Conservation (phyloP, 1,140 invertebrate species). For the Chironomus striatipennis region DNA sequence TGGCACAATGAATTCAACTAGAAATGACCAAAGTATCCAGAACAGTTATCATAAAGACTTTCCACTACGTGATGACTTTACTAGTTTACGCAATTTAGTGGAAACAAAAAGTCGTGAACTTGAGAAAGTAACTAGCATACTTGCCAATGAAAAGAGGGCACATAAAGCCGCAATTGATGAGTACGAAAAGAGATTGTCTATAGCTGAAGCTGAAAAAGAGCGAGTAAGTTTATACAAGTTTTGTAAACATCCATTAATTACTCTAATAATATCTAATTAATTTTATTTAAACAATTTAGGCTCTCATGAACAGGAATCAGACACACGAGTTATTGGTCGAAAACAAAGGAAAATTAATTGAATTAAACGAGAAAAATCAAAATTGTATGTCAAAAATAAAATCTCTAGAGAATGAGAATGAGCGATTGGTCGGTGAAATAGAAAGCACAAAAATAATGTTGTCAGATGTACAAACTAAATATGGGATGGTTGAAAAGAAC, state of each 20-base stretch:
- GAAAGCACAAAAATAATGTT: conserved; percentile 33
- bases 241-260: too few relatives aligned
- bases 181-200: conserved; percentile 41
- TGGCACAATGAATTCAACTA: conserved; percentile 34
- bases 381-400: conserved; percentile 36
- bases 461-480: conserved; percentile 34
- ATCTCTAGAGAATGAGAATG: conserved; percentile 33
- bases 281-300: conserved; percentile 25
- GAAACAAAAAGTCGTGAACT: conserved; percentile 28
- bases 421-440: conserved; percentile 31
- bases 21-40: conserved; percentile 28
- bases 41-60: not conserved
- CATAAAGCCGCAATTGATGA: conserved; percentile 37
- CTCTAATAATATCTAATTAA: not conserved
- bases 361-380: conserved; percentile 33
- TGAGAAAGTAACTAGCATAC: conserved; percentile 30
- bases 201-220: conserved; percentile 44
- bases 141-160: conserved; percentile 33
- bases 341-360: conserved; percentile 34
- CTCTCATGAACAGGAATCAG: conserved; percentile 43
- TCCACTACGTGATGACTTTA: not conserved
- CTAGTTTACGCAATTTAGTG: not conserved
- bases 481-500: conserved; percentile 34
- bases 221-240: conserved; percentile 29
- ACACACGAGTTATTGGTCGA: conserved; percentile 46